phyloP scores from a whole-genome alignment of 2,113 vertebrate genomes.

The Synodontis membranacea region DNA sequence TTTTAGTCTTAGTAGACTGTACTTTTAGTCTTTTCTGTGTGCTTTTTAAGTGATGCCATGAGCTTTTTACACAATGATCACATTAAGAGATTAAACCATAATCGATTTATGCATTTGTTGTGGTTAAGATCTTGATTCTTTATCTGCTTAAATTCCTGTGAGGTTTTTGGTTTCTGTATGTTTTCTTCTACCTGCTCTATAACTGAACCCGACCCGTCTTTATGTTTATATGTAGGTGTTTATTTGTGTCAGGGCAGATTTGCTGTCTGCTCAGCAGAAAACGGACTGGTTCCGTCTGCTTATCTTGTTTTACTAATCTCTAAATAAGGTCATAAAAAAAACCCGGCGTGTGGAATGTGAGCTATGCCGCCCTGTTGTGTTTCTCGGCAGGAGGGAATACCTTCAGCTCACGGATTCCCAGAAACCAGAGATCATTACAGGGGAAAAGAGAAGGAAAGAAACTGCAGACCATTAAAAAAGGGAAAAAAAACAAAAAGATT shows the following conservation, averaged over 20 bases:
- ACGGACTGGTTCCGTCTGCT: neutral
- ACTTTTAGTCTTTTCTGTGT: neutral
- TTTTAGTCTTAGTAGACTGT: neutral
- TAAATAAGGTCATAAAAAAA: constrained; percentile 31
- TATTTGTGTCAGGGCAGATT: neutral
- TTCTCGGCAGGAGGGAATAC: constrained; percentile 68
- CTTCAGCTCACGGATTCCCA: constrained; percentile 48
- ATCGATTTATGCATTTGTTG: too few relatives aligned
- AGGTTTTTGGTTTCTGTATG: neutral
- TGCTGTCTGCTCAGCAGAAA: neutral
- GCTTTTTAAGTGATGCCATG: neutral
- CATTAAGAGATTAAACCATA: neutral
- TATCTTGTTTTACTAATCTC: constrained; percentile 13
- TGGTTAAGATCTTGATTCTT: neutral
- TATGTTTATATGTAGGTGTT: neutral
- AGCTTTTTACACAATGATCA: neutral
- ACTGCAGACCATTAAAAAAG: constrained; percentile 52
- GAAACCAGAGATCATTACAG: constrained; percentile 5
- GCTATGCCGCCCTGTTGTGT: constrained; percentile 64
- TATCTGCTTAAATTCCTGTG: neutral
- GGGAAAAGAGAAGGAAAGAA: neutral
- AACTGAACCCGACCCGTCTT: neutral
- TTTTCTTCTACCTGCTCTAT: neutral
- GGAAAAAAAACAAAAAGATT: neutral
- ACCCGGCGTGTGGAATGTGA: constrained; percentile 54